phyloP scores from a whole-genome alignment of 2,113 vertebrate genomes.

The Mungos mungo region DNA sequence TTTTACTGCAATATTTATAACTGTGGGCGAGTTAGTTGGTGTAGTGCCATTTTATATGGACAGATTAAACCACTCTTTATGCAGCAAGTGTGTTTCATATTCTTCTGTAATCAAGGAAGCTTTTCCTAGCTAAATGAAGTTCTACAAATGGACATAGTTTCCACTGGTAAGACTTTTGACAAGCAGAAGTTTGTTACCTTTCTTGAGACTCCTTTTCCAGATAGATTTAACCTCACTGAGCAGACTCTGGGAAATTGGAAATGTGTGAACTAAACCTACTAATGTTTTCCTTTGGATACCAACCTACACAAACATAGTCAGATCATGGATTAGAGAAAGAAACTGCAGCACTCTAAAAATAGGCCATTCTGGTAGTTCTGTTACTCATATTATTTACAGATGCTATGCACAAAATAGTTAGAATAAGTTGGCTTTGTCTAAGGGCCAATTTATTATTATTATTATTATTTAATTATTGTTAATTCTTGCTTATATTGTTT shows the following conservation, averaged over 20 bases:
- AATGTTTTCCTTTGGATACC: constrained; percentile 1
- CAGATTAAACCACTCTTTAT: neutral
- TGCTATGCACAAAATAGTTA: neutral
- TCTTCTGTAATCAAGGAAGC: neutral
- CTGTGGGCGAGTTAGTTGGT: neutral
- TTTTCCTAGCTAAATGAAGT: neutral
- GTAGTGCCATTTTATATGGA: neutral
- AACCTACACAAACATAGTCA: neutral
- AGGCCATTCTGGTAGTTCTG: neutral
- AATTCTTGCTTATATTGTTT: neutral
- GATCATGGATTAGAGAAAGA: neutral
- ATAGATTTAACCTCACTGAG: neutral
- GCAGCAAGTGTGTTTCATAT: neutral
- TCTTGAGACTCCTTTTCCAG: neutral
- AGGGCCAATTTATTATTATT: neutral
- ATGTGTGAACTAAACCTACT: neutral
- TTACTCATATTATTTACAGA: constrained; percentile 3
- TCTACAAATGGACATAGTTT: neutral
- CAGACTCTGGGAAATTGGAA: neutral
- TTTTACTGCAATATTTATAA: constrained; percentile 42
- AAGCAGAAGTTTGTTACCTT: neutral
- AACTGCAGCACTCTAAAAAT: neutral
- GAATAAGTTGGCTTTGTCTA: neutral
- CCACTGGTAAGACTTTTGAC: neutral
- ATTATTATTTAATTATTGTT: neutral